Base-by-base conservation (phyloP, 1,140 invertebrate species). In the Pararge aegeria region DNA sequence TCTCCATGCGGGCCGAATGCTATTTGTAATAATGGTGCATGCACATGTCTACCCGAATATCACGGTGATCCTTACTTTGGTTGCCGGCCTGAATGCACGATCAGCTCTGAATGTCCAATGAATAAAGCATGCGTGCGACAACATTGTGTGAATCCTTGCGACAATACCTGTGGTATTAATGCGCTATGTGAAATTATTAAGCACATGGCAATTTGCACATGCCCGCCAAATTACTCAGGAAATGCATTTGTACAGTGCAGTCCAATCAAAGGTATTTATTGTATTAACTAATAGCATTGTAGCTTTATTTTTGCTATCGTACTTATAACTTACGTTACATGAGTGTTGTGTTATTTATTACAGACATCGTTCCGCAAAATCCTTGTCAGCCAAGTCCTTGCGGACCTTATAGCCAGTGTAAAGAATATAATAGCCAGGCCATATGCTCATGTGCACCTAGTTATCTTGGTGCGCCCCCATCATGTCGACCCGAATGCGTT, bases 121-220 rank as follows among this genome's bases (percentile, higher is more conserved):
- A 90, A 94, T 74, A 93, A 92, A 74, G 93, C 95, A 40, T 96
- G 95, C 79, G 89, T 94, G 6, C 91, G 90, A 64, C 94, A 93
- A 64, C 94, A 93, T 68, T 96, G 95, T 79, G 70, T 89, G 46
- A 91, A 96, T 80, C 95, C 95, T 6, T 96, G 95, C 70, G 83
- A 90, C 13, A 94, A 93, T 55, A 92, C 91, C 13, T 95, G 95
- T 73, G 95, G 94, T 24, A 73, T 90, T 40, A 94, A 94, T 78
- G 94, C 95, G 1, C 80, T 93, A 27, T 97, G 95, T 72, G 91
- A 91, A 64, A 94, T 95, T 1, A 83, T 94, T 5, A 95, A 95
- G 82, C 95, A 96, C 78, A 91, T 94, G 63, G 94, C 95, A 10
- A 92, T 94, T 58, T 96, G 95, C 68, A 92, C 90, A 51, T 96